Percentiles rank a stretch among this genome's conserved stretches.
These are phyloP conservation scores for Azemiops feae DNA, from an alignment of 2,113 vertebrate species.

Conservation along the genomic window DNA sequence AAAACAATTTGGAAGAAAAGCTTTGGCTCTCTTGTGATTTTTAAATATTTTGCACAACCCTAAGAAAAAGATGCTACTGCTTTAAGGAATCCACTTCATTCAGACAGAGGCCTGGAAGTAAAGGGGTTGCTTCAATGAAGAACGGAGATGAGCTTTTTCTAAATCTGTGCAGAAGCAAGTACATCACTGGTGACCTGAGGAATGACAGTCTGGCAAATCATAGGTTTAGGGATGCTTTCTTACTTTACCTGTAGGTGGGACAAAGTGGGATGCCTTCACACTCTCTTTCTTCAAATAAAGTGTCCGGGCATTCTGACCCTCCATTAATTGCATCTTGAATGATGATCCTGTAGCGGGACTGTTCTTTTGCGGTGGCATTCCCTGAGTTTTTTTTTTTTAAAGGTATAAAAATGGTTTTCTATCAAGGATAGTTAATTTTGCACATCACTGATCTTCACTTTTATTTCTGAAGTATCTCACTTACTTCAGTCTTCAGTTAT, in stretches of 20 bases:
- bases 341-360: slow-evolving; percentile 88
- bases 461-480: background rate
- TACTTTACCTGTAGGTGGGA: slow-evolving; percentile 81
- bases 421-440: background rate
- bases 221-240: background rate
- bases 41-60: background rate
- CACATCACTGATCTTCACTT: background rate
- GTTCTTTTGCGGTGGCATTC: slow-evolving; percentile 77
- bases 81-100: background rate
- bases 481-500: slow-evolving; percentile 7
- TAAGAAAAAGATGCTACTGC: background rate
- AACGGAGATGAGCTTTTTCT: background rate
- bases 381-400: slow-evolving; percentile 65
- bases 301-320: slow-evolving; percentile 91
- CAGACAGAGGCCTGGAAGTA: background rate
- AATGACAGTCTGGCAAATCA: background rate
- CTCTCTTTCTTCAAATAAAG: slow-evolving; percentile 92
- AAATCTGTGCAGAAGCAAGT: background rate
- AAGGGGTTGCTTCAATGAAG: background rate
- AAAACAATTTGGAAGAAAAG: background rate
- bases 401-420: background rate
- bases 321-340: slow-evolving; percentile 81
- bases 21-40: background rate
- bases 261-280: slow-evolving; percentile 86
- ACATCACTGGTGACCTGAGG: background rate